phyloP scores from a whole-genome alignment of 2,888 invertebrate species.

The Busseola fusca region DNA sequence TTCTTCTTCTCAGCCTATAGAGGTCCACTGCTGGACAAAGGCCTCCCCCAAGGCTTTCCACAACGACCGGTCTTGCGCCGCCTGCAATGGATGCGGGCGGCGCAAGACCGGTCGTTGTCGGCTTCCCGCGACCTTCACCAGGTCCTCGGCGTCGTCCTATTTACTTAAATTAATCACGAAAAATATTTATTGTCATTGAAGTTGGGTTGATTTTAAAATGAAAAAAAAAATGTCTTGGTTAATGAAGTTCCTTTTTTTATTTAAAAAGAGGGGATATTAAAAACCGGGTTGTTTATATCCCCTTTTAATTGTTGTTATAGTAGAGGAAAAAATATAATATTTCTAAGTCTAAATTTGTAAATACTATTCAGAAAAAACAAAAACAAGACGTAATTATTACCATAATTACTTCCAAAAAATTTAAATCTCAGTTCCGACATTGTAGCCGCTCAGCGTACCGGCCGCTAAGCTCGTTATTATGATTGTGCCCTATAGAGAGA shows the following conservation, averaged over 20 bases:
- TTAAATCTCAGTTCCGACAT: slow-evolving; percentile 54
- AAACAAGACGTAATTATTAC: background rate
- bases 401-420: background rate
- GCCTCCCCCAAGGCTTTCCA: too few relatives aligned
- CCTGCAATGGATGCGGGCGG: too few relatives aligned
- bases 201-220: background rate
- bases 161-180: too few relatives aligned
- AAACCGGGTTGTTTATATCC: too few relatives aligned
- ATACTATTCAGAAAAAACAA: too few relatives aligned
- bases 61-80: too few relatives aligned
- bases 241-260: background rate
- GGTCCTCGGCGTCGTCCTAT: too few relatives aligned
- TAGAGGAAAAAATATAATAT: background rate
- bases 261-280: background rate
- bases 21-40: too few relatives aligned
- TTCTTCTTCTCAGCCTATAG: too few relatives aligned
- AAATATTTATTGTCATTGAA: background rate
- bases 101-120: too few relatives aligned
- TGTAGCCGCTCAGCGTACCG: slow-evolving; percentile 44
- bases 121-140: too few relatives aligned
- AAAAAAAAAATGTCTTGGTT: background rate
- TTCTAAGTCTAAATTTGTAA: background rate
- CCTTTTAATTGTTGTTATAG: background rate
- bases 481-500: slow-evolving; percentile 84
- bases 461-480: slow-evolving; percentile 82